Evolutionary conservation across 2,888 invertebrate genomes (phyloP).

Genomic region (Pseudococcus viburni): DNA sequence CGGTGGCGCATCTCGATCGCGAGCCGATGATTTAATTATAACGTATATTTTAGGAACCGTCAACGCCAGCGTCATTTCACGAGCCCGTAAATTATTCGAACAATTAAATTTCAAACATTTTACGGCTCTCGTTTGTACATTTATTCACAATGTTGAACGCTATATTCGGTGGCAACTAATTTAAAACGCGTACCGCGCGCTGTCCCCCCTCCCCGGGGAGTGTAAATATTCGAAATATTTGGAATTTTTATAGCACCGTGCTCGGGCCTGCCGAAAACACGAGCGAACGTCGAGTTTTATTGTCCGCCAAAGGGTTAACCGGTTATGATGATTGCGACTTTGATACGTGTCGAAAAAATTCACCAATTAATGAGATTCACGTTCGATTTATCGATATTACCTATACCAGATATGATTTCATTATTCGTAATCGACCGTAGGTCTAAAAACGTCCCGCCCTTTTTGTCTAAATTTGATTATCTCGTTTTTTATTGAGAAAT

Average conservation of each 20-base stretch:
- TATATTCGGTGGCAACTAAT: slow-evolving; percentile 29
- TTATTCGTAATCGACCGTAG: neutral
- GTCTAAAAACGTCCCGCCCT: neutral
- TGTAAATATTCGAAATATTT: slow-evolving; percentile 53
- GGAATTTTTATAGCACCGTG: slow-evolving; percentile 39
- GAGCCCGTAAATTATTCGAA: slow-evolving; percentile 60
- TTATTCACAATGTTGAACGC: slow-evolving; percentile 59
- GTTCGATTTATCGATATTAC: slow-evolving; percentile 5
- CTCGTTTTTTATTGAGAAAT: neutral
- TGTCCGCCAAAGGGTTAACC: slow-evolving; percentile 27
- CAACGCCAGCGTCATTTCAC: neutral
- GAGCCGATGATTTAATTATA: neutral
- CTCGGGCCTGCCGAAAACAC: neutral
- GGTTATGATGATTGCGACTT: neutral
- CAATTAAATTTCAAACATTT: slow-evolving; percentile 64
- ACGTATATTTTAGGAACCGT: slow-evolving; percentile 27
- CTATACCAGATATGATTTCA: neutral
- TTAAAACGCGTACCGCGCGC: neutral
- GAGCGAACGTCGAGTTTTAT: neutral
- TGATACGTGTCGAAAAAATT: slow-evolving; percentile 25
- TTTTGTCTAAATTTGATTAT: neutral
- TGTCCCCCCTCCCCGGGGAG: neutral
- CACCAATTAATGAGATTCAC: slow-evolving; percentile 12
- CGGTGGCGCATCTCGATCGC: neutral
- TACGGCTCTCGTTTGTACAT: slow-evolving; percentile 58